Base-by-base conservation (phyloP, 2,888 invertebrate species). In the Clivina fossor region DNA sequence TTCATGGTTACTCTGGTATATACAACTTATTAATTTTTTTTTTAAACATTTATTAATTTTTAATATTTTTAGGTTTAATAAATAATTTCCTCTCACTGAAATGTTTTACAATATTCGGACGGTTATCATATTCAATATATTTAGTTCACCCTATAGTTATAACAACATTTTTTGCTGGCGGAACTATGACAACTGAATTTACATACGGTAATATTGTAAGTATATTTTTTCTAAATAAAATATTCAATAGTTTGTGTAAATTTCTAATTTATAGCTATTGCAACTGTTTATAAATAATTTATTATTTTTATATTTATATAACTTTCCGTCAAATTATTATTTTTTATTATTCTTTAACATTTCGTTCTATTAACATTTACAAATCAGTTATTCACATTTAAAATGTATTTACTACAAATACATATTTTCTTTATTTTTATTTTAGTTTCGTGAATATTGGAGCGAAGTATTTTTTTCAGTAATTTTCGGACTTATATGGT, bases 41-140 rank as follows among this genome's bases (percentile, higher is more conserved):
- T 33, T 7, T 8, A n/a, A 11, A 9, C 33, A 33, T 33, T 7
- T 11, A 15, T 11, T n/a, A n/a, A n/a, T n/a, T n/a, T n/a, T n/a
- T n/a, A n/a, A n/a, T n/a, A 37, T 40, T 67, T 66, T 51, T 26
- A 78, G 78, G 78, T 61, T 72, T 76, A 1, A 65, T 79, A 3
- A 78, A 79, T 64, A 77, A 75, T 72, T 74, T 79, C 58, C 66
- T 79, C 0, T 76, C 76, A 0, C 62, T 75, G 2, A 60, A 63
- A 7, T 56, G 78, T 28, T 79, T 78, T 74, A 75, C 76, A 66
- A 66, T 79, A 8, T 71, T 78, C 1, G 75, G 77, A 1, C 71
- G 77, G 2, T 67, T 80, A 2, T 77, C 78, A 0, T 79, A 76
- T 57, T 76, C 75, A 2, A 71, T 78, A 62, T 80, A 77, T 59